phyloP scores from a whole-genome alignment of 2,113 vertebrate genomes.

The Hemichromis elongatus region DNA sequence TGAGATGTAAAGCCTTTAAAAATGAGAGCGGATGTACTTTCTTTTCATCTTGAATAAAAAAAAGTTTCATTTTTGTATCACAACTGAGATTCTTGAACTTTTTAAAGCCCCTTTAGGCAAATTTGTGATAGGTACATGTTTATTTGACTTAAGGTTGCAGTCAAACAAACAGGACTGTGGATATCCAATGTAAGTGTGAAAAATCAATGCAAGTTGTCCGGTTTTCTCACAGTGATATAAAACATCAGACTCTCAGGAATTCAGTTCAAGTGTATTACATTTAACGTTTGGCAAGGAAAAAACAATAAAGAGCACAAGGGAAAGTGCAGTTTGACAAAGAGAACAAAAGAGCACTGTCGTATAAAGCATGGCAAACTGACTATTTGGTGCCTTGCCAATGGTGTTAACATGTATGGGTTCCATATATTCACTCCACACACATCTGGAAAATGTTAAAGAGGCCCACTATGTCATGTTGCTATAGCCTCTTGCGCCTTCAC shows the following conservation, averaged over 20 bases:
- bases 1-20: not conserved
- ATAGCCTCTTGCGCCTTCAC: not conserved
- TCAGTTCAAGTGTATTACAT: not conserved
- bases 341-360: not conserved
- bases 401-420: not conserved
- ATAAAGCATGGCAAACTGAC: not conserved
- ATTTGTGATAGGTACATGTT: not conserved
- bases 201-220: not conserved
- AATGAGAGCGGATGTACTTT: not conserved
- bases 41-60: not conserved
- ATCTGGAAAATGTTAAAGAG: not conserved
- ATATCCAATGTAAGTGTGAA: not conserved
- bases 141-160: not conserved
- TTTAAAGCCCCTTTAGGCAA: not conserved
- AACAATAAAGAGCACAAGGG: not conserved
- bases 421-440: not conserved
- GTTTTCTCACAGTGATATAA: not conserved
- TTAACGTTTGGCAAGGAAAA: not conserved
- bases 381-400: not conserved
- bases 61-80: accelerated
- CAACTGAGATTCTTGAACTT: not conserved
- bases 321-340: not conserved
- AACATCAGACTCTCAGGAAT: not conserved
- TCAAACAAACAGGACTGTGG: not conserved
- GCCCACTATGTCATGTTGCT: not conserved